phyloP scores from a whole-genome alignment of 1,140 invertebrate species.

The Globodera ellingtonae region DNA sequence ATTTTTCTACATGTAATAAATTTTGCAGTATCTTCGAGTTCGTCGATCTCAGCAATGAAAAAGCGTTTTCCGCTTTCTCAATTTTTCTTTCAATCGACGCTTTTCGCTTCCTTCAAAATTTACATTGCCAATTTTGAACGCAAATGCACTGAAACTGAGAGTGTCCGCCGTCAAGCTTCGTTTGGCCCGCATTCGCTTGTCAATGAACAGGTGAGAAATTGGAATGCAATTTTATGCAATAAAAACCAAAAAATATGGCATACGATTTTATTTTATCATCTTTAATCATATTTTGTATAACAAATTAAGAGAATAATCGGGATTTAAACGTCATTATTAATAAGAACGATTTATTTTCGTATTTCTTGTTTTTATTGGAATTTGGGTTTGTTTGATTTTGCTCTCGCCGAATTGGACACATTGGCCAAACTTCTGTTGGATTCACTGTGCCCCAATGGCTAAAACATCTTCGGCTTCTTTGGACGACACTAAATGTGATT shows the following conservation, averaged over 20 bases:
- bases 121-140: conserved; percentile 23
- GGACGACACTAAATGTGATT: not conserved
- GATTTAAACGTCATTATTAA: too few species aligned
- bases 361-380: conserved; percentile 49
- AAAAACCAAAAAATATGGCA: too few species aligned
- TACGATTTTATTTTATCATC: not conserved
- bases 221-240: too few species aligned
- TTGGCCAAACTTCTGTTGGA: conserved; percentile 27
- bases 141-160: conserved; percentile 33
- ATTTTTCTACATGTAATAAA: too few species aligned
- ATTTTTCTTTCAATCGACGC: conserved; percentile 29
- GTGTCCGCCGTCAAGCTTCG: conserved; percentile 4
- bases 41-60: conserved; percentile 22
- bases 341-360: conserved; percentile 35
- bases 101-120: conserved; percentile 41
- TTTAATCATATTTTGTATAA: not conserved
- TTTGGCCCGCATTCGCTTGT: conserved; percentile 22
- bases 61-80: conserved; percentile 26
- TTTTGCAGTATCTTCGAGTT: conserved; percentile 36
- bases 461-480: conserved; percentile 27
- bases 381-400: conserved; percentile 44
- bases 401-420: conserved; percentile 43
- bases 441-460: conserved; percentile 41
- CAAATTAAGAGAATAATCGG: too few species aligned
- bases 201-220: conserved; percentile 30